Base-by-base conservation (phyloP, 1,140 invertebrate species). In the Drosophila ficusphila region DNA sequence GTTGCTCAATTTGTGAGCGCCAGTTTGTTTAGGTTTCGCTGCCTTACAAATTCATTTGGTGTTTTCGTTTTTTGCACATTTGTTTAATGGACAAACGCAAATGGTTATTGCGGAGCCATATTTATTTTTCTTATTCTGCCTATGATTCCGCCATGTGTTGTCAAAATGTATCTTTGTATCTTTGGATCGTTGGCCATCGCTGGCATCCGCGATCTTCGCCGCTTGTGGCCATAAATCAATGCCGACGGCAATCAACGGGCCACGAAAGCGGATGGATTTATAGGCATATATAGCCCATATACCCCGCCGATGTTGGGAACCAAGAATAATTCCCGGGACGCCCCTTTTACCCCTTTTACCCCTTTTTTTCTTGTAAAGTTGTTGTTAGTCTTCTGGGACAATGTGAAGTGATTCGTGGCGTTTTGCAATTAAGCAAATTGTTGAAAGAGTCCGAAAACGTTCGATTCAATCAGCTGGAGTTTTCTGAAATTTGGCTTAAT, bases 31-130 rank as follows among this genome's bases (percentile, higher is more conserved):
- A 44, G 58, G 53, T 57, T 23, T 14, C 44, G 19, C 11, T 31
- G 58, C 19, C 46, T 39, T 46, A 60, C 38, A 36, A 46, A 23
- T 61, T 41, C 49, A 27, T 47, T n/a, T 38, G 23, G 1, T 27
- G 21, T 23, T 65, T 33, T 7, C n/a, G n/a, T 33, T 58, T 71
- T 60, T 60, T 72, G 68, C 68, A 53, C 56, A 72, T 73, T 62
- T 72, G 68, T 72, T 72, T 73, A 73, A 73, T 73, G 57, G 72
- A 73, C 39, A 73, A 73, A 51, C 23, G 47, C 27, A 53, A 73
- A 73, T 73, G 69, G 69, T 73, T 52, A 68, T 68, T 67, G 60
- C 62, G 23, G 11, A 12, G 42, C 8, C 29, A 19, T 29, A 19
- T 38, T 34, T 21, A 16, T 11, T 14, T 27, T 5, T 25, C 25